Conservation (phyloP, 53 echinoderm and acorn worm species). For the Paelopatides confundens region DNA sequence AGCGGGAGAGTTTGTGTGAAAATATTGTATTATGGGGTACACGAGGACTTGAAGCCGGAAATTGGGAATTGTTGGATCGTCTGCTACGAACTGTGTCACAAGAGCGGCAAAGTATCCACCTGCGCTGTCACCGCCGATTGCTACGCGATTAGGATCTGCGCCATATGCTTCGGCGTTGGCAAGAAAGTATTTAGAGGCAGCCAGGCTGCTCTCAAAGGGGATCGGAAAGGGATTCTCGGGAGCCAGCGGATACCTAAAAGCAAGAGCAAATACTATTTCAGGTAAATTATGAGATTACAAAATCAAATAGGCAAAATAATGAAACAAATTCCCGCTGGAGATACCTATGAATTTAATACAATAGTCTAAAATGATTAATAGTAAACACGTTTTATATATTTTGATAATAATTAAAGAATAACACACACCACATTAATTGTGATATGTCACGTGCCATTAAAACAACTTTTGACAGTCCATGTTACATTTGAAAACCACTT, state of each 20-base stretch:
- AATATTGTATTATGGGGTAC: constrained; percentile 71
- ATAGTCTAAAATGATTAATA: no score
- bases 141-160: constrained; percentile 64
- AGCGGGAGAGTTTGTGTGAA: constrained; percentile 70
- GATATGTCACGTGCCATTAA: no score
- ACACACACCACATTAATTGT: no score
- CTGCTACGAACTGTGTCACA: constrained; percentile 60
- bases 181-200: constrained; percentile 68
- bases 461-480: no score
- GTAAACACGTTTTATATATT: no score
- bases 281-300: not conserved
- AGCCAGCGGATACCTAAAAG: constrained; percentile 72
- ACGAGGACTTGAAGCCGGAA: constrained; percentile 71
- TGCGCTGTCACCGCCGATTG: constrained; percentile 78
- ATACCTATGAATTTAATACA: no score
- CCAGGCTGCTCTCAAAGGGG: constrained; percentile 56
- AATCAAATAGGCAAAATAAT: not conserved
- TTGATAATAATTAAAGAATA: no score
- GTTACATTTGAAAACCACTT: no score
- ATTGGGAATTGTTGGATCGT: constrained; percentile 63
- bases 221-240: constrained; percentile 65
- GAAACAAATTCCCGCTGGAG: not conserved
- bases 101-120: constrained; percentile 79
- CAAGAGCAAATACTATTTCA: not conserved
- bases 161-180: constrained; percentile 62